A percentile compares a stretch with the other conserved stretches of the same genome.
Evolutionary conservation across 2,888 invertebrate genomes (phyloP).

Genomic region (Endomychus coccineus): DNA sequence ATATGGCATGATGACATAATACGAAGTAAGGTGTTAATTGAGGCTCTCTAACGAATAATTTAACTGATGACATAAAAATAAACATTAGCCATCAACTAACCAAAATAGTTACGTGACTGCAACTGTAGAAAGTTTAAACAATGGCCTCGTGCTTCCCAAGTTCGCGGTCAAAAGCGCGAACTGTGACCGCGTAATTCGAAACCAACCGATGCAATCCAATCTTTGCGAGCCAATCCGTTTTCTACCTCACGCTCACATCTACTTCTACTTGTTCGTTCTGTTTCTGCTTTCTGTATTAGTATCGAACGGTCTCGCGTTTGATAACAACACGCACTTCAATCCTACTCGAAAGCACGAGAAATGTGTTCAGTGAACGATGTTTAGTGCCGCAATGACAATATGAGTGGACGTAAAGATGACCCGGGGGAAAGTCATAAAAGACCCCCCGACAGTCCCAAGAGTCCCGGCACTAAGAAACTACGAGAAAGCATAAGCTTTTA

Average conservation of each 20-base stretch:
- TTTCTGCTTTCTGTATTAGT: conserved; percentile 26
- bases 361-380: conserved; percentile 16
- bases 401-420: conserved; percentile 30
- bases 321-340: conserved; percentile 17
- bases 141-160: too few species aligned
- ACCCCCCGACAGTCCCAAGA: conserved; percentile 35
- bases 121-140: too few species aligned
- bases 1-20: too few species aligned
- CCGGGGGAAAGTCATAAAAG: conserved; percentile 29
- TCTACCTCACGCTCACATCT: conserved; percentile 8
- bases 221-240: conserved; percentile 10
- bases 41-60: too few species aligned
- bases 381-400: conserved; percentile 19
- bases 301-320: conserved; percentile 38
- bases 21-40: too few species aligned
- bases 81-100: too few species aligned
- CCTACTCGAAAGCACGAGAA: conserved; percentile 21
- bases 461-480: conserved; percentile 48
- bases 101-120: too few species aligned
- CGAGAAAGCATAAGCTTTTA: conserved; percentile 71
- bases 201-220: conserved; percentile 6
- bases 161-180: too few species aligned
- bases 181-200: background rate
- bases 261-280: conserved; percentile 13
- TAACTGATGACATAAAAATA: too few species aligned